Evolutionary conservation across 2,888 invertebrate species (phyloP), one percentile per base, ranked within the genome.

Genomic region (Caenorhabditis macrosperma): DNA sequence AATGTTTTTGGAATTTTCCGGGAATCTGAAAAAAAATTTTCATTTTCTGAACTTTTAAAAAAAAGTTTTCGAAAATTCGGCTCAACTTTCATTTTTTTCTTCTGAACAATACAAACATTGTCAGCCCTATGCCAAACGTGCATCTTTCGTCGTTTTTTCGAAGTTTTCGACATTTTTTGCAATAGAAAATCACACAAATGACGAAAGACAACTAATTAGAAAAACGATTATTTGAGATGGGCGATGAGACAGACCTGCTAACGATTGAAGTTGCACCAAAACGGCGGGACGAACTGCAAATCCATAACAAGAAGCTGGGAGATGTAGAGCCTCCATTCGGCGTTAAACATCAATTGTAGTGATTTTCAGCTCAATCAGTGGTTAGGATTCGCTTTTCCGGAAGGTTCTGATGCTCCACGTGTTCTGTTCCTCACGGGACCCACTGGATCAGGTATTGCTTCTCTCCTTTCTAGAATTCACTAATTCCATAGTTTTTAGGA

Each of bases 361-460:
- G 15, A 2, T 38, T 38, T 61, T 35, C 33, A 64, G 77, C 17
- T 78, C 0, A 26, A 55, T 17, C 26, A 50, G 7, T 74, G 74
- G 72, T 33, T 78, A 0, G 28, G 41, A 46, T 20, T 1, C 10
- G 61, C 55, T 10, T 71, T 66, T 12, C 35, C 24, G 2, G 54
- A 61, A 28, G 10, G 35, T 3, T 15, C 22, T 1, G 20, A 17
- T 6, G 15, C 12, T 38, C 60, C 48, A 22, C 12, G 46, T 15
- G 68, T 63, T n/a, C 20, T 79, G 10, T 68, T 69, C 10, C 26
- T 79, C 12, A 66, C 69, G 0, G 79, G 79, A n/a, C 74, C 74
- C 4, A 59, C 75, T 48, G 79, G 79, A 26, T 68, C 67, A 12
- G 78, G 68, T 72, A 26, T 3, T 38, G 1, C 7, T n/a, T 28